These are phyloP conservation scores for Sclerodermus sp. DNA, from an alignment of 2,888 invertebrate species.

Conservation along the genomic window DNA sequence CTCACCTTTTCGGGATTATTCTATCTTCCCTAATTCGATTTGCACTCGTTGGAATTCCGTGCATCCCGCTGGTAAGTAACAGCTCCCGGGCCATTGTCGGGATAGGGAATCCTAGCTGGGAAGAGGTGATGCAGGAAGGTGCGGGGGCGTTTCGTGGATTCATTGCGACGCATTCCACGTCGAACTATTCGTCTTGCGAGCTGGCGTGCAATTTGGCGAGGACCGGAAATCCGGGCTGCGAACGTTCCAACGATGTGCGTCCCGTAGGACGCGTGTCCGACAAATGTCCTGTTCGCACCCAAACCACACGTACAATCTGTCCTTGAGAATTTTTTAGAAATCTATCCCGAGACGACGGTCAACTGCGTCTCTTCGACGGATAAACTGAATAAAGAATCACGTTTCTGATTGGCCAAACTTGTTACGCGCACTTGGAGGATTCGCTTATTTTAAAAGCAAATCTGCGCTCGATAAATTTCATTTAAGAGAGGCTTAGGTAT, in stretches of 20 bases:
- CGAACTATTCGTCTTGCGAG: slow-evolving; percentile 41
- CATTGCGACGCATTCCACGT: slow-evolving; percentile 43
- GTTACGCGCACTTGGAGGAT: too few relatives aligned
- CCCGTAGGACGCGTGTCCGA: too few relatives aligned
- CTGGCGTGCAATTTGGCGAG: slow-evolving; percentile 35
- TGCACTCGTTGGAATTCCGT: slow-evolving; percentile 17
- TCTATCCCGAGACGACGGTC: too few relatives aligned
- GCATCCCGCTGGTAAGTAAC: slow-evolving; percentile 11
- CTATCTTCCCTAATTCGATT: slow-evolving; percentile 22
- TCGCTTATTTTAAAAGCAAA: too few relatives aligned
- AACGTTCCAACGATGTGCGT: not conserved
- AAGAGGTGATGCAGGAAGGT: not conserved
- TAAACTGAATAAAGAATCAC: too few relatives aligned
- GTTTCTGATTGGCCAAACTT: too few relatives aligned
- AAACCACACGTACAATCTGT: too few relatives aligned
- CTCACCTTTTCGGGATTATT: not conserved
- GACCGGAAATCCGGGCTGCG: slow-evolving; percentile 6
- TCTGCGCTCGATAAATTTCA: too few relatives aligned
- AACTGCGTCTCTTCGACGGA: too few relatives aligned
- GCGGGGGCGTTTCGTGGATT: slow-evolving; percentile 32
- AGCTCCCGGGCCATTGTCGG: slow-evolving; percentile 5
- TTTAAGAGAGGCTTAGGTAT: too few relatives aligned
- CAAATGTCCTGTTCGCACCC: too few relatives aligned
- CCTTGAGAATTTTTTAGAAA: too few relatives aligned
- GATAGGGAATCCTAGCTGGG: not conserved